phyloP scores from a whole-genome alignment of 2,113 vertebrate genomes.

The Ranitomeya imitator region DNA sequence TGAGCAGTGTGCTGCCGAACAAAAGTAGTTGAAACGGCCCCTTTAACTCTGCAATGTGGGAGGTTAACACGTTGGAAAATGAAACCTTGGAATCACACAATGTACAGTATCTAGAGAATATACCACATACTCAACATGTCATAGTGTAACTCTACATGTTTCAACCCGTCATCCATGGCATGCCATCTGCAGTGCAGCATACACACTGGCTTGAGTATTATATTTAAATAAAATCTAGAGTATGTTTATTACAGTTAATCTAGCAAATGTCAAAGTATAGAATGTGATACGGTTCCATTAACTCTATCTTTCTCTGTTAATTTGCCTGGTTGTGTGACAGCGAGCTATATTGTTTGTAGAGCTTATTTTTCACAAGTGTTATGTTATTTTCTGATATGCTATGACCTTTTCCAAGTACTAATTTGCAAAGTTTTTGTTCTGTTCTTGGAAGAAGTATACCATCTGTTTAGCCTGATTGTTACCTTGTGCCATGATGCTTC shows the following conservation, averaged over 20 bases:
- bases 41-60: too few relatives aligned
- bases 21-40: too few relatives aligned
- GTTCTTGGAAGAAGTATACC: slow-evolving; percentile 4
- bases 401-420: slow-evolving; percentile 7
- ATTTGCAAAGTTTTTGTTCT: slow-evolving; percentile 4
- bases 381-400: neutral
- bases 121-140: too few relatives aligned
- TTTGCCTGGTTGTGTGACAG: neutral
- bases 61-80: too few relatives aligned
- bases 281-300: neutral
- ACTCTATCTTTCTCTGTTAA: neutral
- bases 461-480: slow-evolving; percentile 23
- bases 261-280: neutral
- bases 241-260: neutral
- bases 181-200: neutral
- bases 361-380: neutral
- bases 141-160: neutral
- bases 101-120: too few relatives aligned
- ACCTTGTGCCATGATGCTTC: neutral
- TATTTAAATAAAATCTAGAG: neutral
- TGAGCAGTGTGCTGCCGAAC: too few relatives aligned
- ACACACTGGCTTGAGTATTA: neutral
- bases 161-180: neutral
- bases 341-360: neutral
- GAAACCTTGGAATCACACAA: too few relatives aligned